Conservation (phyloP, 2,888 invertebrate genomes). For the Nephrotoma appendiculata region DNA sequence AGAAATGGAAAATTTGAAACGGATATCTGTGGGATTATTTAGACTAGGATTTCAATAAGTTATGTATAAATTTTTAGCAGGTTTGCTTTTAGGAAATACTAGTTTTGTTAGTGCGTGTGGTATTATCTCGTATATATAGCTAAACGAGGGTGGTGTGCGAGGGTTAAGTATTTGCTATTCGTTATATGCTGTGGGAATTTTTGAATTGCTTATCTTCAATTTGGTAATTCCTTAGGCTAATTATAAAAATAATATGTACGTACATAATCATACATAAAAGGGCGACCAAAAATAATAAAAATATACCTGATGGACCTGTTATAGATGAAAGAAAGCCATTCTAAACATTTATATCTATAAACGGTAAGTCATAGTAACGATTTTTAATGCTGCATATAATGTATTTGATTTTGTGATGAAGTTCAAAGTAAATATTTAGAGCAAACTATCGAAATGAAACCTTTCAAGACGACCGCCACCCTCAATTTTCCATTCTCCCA, state of each 20-base stretch:
- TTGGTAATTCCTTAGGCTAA: not conserved
- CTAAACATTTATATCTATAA: too few relatives aligned
- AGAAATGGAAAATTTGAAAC: constrained; percentile 9
- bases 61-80: not conserved
- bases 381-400: not conserved
- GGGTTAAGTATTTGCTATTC: not conserved
- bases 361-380: not conserved
- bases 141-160: not conserved
- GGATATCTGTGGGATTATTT: constrained; percentile 14
- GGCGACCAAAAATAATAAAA: too few relatives aligned
- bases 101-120: not conserved
- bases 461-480: not conserved
- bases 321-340: too few relatives aligned
- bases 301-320: too few relatives aligned
- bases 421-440: not conserved
- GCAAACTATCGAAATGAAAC: not conserved
- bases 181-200: not conserved
- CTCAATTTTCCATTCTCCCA: not conserved
- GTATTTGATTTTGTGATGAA: not conserved
- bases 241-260: not conserved
- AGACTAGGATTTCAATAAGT: not conserved
- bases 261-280: too few relatives aligned
- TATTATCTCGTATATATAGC: not conserved
- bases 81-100: not conserved
- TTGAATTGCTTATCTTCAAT: not conserved